Evolutionary conservation across 2,113 vertebrate species (phyloP).

Genomic region (Notothenia coriiceps): DNA sequence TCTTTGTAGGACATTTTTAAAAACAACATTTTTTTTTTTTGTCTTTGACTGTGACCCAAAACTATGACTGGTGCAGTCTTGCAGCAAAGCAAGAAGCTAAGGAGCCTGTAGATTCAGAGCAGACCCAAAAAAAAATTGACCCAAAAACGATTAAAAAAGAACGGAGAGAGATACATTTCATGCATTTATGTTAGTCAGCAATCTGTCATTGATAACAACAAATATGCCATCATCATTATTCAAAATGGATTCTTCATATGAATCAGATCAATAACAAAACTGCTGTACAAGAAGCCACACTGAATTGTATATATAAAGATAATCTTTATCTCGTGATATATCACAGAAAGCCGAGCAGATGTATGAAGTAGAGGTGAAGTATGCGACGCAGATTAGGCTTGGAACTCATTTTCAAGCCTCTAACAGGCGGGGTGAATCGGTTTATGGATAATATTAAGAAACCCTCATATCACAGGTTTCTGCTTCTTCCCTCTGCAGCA

Average conservation of each 20-base stretch:
- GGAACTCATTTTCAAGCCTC: slow-evolving; percentile 33
- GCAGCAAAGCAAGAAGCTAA: too few relatives aligned
- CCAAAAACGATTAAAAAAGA: too few relatives aligned
- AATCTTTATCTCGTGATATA: not conserved
- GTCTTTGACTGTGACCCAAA: too few relatives aligned
- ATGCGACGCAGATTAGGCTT: not conserved
- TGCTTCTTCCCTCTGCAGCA: not conserved
- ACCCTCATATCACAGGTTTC: not conserved
- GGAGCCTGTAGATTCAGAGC: too few relatives aligned
- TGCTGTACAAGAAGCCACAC: not conserved
- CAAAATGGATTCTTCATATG: not conserved
- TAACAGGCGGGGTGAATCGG: not conserved
- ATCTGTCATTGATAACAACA: not conserved
- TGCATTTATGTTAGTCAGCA: not conserved
- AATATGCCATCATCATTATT: not conserved
- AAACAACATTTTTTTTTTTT: too few relatives aligned
- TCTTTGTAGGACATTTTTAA: too few relatives aligned
- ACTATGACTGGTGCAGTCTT: too few relatives aligned
- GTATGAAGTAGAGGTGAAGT: not conserved
- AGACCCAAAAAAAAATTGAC: too few relatives aligned
- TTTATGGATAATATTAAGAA: not conserved
- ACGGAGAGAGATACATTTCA: not conserved
- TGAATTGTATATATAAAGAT: not conserved
- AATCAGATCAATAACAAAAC: not conserved
- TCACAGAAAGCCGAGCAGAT: slow-evolving; percentile 16